Evolutionary conservation across 2,797 vertebrate species (phyloP), one percentile per base, ranked within the genome.

Genomic region (Lutra lutra): DNA sequence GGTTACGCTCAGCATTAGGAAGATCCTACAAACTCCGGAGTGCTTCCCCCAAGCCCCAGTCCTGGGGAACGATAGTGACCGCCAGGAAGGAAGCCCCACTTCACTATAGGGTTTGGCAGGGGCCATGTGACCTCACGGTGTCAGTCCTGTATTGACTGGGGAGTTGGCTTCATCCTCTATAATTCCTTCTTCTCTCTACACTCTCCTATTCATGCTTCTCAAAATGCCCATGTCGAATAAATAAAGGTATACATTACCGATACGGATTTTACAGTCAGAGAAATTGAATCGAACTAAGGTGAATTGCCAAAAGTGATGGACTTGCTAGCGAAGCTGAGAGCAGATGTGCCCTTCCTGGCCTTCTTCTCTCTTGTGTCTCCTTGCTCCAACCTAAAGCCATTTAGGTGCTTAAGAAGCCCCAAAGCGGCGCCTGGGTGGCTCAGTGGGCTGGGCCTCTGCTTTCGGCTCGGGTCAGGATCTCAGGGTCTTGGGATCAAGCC

Each of bases 141-240:
- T 92, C 4, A 73, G 91, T 46, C 15, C 32, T 85, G 21, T 2
- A n/a, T 29, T 43, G 38, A 89, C 32, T 86, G 43, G 51, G 23
- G 77, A 85, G 77, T 35, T 96, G 64, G 43, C 25, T 92, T 92
- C 64, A 64, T 54, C n/a, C 58, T 89, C 15, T 89, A 38, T 62
- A 78, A 68, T 93, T 89, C 56, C 5, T 58, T 68, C 80, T 83
- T 86, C 64, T 95, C 20, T 82, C 10, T 89, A 17, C 46, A 87
- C 4, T 78, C 62, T 46, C 77, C 25, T 79, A 64, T 23, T 96
- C 32, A 58, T 86, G 86, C 35, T 92, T 86, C 72, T 87, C 54
- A 91, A 89, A 96, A 93, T 60, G 54, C 40, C 54, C 79, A 17
- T 15, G 46, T 85, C 43, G 70, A 92, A 91, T 70, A 86, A 78